Evolutionary conservation across 2,888 invertebrate genomes (phyloP), one percentile per base, ranked within the genome.

Genomic region (Coronaproctus castanopsis): DNA sequence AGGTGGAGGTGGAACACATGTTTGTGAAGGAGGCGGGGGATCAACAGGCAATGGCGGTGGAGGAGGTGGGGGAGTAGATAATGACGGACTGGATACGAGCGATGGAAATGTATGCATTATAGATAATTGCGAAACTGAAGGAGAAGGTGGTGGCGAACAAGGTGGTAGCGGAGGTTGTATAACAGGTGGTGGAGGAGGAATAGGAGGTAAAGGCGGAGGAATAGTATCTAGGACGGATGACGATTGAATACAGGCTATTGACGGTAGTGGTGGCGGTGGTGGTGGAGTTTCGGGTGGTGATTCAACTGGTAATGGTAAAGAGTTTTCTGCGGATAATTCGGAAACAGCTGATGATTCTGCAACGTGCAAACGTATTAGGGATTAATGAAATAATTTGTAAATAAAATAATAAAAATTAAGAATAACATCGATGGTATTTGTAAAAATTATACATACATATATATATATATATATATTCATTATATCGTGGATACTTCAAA

Each of bases 181-280:
- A 50, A 53, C 19, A 3, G 23, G 24, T 14, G 53, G n/a, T 54
- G 24, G 21, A 2, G 60, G 57, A 2, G 60, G 57, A 1, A 24
- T 22, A 2, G 53, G 54, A 23, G 60, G 60, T 18, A 56, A 36
- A 10, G 54, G 57, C 18, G 57, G 60, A 24, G 49, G 21, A 18
- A 24, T 22, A 19, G 50, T 22, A 23, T 54, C 21, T 10, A 57
- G 54, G 36, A 10, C 18, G 10, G 58, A 36, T 14, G 52, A 21
- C 20, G 14, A 3, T 20, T 19, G 24, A 14, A 36, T n/a, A 18
- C 18, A 54, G 3, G 19, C 22, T 3, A 22, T 21, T 18, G 54
- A 23, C 18, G 22, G 54, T 21, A 18, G 21, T 54, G 23, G 54
- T 14, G 55, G 55, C 10, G 55, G 55, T 2, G 20, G 36, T 5